Percentiles rank a stretch among this genome's conserved stretches.
These are phyloP conservation scores for Tenebrio molitor DNA, from an alignment of 1,140 invertebrate genomes.

Conservation along the genomic window DNA sequence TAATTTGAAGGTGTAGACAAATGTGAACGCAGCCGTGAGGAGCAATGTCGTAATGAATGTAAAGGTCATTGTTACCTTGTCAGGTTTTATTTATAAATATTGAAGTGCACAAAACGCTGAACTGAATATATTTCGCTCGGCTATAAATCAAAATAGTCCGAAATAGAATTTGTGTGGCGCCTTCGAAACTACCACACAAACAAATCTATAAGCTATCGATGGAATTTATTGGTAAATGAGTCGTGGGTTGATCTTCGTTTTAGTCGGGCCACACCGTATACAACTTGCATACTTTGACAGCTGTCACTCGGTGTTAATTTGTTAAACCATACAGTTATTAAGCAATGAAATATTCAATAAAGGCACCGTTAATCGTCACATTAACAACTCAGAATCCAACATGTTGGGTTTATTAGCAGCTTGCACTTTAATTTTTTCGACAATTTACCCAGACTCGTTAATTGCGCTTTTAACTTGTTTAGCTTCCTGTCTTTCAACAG, in stretches of 20 bases:
- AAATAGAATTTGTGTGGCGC: too few relatives aligned
- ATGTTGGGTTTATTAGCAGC: background rate
- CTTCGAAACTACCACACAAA: too few relatives aligned
- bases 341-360: slow-evolving; percentile 7
- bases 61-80: slow-evolving; percentile 22
- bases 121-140: too few relatives aligned
- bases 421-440: background rate
- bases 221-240: too few relatives aligned
- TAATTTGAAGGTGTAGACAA: slow-evolving; percentile 10
- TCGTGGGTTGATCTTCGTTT: too few relatives aligned
- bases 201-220: too few relatives aligned
- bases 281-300: too few relatives aligned
- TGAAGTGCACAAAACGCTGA: too few relatives aligned
- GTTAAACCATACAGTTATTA: background rate
- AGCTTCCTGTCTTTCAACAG: background rate
- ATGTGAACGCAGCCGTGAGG: slow-evolving; percentile 26
- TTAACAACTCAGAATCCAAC: slow-evolving; percentile 3
- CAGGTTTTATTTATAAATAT: slow-evolving; percentile 12
- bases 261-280: too few relatives aligned
- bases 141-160: too few relatives aligned
- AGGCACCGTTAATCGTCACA: background rate
- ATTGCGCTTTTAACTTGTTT: slow-evolving; percentile 3
- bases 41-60: slow-evolving; percentile 28
- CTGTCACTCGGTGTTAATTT: background rate
- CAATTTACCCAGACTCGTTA: slow-evolving; percentile 1